These are phyloP conservation scores for Aptenodytes patagonicus DNA, from an alignment of 2,113 vertebrate genomes.

Conservation along the genomic window DNA sequence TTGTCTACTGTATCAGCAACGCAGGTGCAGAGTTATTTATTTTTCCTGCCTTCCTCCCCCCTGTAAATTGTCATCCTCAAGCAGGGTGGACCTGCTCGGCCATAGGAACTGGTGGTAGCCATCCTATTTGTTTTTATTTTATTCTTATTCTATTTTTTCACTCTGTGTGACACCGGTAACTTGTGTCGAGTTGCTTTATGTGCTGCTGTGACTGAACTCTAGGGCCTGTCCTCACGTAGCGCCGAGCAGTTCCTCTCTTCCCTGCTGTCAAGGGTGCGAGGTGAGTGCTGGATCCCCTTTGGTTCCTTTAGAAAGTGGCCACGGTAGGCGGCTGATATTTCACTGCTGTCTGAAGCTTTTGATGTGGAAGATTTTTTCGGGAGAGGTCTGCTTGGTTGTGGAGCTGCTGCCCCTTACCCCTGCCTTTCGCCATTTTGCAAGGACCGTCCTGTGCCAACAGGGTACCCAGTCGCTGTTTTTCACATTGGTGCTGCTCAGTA, in stretches of 20 bases:
- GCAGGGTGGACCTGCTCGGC: background rate
- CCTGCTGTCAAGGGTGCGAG: background rate
- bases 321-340: background rate
- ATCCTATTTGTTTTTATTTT: background rate
- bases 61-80: background rate
- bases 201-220: background rate
- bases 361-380: background rate
- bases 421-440: background rate
- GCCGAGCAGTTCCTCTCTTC: rapidly evolving
- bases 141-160: rapidly evolving
- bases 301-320: background rate
- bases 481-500: rapidly evolving
- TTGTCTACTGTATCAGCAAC: constrained; percentile 4
- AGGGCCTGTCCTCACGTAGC: background rate
- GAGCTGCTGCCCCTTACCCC: background rate
- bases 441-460: rapidly evolving
- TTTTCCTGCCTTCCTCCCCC: background rate
- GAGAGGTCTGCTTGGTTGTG: background rate
- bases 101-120: background rate
- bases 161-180: background rate
- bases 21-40: background rate
- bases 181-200: background rate
- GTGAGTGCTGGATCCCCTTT: background rate
- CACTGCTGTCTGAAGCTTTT: background rate
- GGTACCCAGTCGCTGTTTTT: rapidly evolving